Base-by-base conservation (phyloP, 1,140 invertebrate species). In the Cataglyphis hispanica region DNA sequence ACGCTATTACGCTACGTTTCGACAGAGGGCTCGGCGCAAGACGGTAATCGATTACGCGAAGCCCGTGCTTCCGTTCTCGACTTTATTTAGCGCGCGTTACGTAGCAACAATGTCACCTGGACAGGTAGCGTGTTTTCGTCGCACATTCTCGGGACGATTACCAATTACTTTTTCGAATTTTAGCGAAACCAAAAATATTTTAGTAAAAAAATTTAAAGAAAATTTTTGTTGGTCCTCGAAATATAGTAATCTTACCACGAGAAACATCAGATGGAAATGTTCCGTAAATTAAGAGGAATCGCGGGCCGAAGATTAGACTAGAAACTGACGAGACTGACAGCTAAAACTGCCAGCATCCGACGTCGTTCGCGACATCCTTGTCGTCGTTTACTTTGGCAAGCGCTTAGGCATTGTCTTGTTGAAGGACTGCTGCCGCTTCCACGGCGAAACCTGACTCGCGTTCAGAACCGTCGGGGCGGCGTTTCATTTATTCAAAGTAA, bases 401-500 rank as follows among this genome's bases (percentile, higher is more conserved):
- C 75, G 90, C 72, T 90, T 87, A 86, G 90, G 91, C 90, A 91
- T 91, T 91, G 91, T 91, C 90, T 72, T 56, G 87, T 90, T 91
- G 91, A 91, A 66, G 90, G 87, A 91, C 88, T 86, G 83, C 90
- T 89, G 90, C 90, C 89, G 89, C 60, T 90, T 58, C 70, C 63
- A 72, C 76, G 56, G 83, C 77, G 88, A 91, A 91, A 91, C 91
- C 87, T 91, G 90, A 91, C 90, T 91, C 90, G 89, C 86, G 90
- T 91, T 91, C 84, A 74, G 66, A 89, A 91, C 86, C 80, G 85
- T 31, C 77, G 66, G 60, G 74, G 72, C 88, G 90, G 90, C 91
- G 90, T 91, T 91, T 91, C 91, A 91, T 91, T 91, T 91, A 91
- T 91, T 91, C 91, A 91, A 91, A 90, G 91, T 91, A 91, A 91